Evolutionary conservation across 1,140 invertebrate genomes (phyloP), one percentile per base, ranked within the genome.

Genomic region (Dolichoris vasculosae): DNA sequence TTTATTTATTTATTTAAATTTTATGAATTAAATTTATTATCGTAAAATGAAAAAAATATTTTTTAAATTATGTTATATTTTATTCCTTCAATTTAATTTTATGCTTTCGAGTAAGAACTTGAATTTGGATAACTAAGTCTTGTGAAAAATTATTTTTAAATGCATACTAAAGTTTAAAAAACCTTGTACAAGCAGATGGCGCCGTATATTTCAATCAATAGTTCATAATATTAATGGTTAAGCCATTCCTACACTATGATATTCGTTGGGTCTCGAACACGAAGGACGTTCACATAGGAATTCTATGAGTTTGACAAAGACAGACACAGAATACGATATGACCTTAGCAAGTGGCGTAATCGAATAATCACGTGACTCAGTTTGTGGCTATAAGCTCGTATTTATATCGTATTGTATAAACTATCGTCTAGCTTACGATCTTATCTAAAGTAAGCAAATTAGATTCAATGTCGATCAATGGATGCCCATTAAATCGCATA

Each of bases 391-490:
- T 40, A 71, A 40, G n/a, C 35, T 69, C 35, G 6, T 73, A 11
- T 40, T 32, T 32, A 40, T 26, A 71, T 73, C n/a, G 9, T 43
- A 73, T 35, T 35, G 4, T 67, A 67, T 11, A 67, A 64, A 32
- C 63, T 7, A 69, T 43, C 17, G 38, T 38, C 30, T 67, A 64
- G n/a, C 17, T 17, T 63, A 75, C 35, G 17, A 32, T 13, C 35
- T 1, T 38, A 38, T 20, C 17, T 69, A 46, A 40, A 46, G 3
- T 51, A 51, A 15, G 15, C 13, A 76, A 20, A 48, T 15, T 43
- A 11, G n/a, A 81, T 51, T 81, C 64, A 48, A 81, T 71, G 32
- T 59, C 48, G 32, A 38, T 73, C 59, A 55, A 82, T 82, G 55
- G 51, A 64, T 79, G 75, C n/a, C 43, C 63, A 32, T 78, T 23